Evolutionary conservation across 2,888 invertebrate genomes (phyloP), one percentile per base, ranked within the genome.

Genomic region (Macaria notata): DNA sequence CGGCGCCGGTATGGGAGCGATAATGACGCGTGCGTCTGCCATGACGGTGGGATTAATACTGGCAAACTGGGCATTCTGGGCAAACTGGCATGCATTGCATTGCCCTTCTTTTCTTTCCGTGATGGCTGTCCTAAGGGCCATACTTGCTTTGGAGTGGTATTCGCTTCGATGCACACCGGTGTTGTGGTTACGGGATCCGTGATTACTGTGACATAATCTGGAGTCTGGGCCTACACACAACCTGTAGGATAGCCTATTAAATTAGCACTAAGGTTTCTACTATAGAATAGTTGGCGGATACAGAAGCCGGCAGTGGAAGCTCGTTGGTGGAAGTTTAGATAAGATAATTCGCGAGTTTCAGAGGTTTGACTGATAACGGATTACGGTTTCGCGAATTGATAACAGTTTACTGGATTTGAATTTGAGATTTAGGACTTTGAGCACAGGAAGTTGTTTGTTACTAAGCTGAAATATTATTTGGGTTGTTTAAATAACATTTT

Each of bases 1-100:
- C 65, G 89, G 89, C 31, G 82, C 83, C 48, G 89, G 88, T 46
- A 86, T 78, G 3, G 88, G 88, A 64, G 79, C 75, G 54, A 76
- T 72, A 81, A 81, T 81, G 65, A 66, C 73, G 69, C 79, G 81
- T 78, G 82, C 79, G 77, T 71, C 60, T 70, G 70, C 60, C 56
- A 42, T 72, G 72, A 67, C 69, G 72, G 74, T 72, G 73, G 65
- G 57, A 46, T 52, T 61, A 57, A 30, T 38, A 63, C 65, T 55
- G 42, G 33, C 41, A 6, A 33, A 39, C 41, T 31, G 9, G 9
- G 42, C 29, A 53, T 8, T 50, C 48, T 49, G 6, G 39, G 33
- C 36, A 36, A 7, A 4, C 36, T 7, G 36, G 36, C n/a, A n/a
- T n/a, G n/a, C n/a, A n/a, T 19, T 36, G 33, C 5, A 36, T 0